Base-by-base conservation (phyloP, 2,888 invertebrate genomes). In the Maniola hyperantus region DNA sequence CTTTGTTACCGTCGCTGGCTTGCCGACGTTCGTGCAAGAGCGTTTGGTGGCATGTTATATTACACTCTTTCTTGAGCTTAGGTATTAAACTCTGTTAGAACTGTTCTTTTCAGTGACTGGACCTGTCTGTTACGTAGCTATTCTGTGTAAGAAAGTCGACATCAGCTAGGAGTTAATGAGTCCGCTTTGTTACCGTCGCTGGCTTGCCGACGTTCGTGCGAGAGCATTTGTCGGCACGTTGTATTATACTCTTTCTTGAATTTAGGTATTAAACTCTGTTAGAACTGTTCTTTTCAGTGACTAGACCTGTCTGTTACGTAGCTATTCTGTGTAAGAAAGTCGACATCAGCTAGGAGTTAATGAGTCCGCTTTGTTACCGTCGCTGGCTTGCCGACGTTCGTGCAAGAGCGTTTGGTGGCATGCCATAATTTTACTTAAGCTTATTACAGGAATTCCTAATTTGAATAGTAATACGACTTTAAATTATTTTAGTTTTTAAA, bases 151-250 rank as follows among this genome's bases (percentile, higher is more conserved):
- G 54, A 46, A 72, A 72, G 76, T 72, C 75, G 75, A 73, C 77
- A 76, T 79, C 76, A 74, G 78, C 75, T 71, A 74, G 79, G 77
- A 83, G 81, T 81, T 84, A 84, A 84, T 83, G 83, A 84, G 76
- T 53, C 68, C 69, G 79, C 82, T 81, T 80, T 82, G 81, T 83
- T 80, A 79, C 80, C 66, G 68, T 64, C 68, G 68, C 68, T 65
- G 64, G 64, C 71, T 64, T 63, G 64, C 65, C 70, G 64, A 68
- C 65, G 60, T 51, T 53, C 66, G 64, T 63, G 65, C 67, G 6
- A 59, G 66, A 66, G 58, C 69, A 60, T 65, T 69, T 66, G 65
- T 65, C 66, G 64, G 61, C 69, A 61, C 57, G 67, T n/a, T n/a
- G n/a, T n/a, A n/a, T n/a, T n/a, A n/a, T n/a, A n/a, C n/a, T n/a